Percentiles rank a stretch among this genome's conserved stretches.
phyloP scores from a whole-genome alignment of 2,113 vertebrate genomes.

The Jaculus jaculus region DNA sequence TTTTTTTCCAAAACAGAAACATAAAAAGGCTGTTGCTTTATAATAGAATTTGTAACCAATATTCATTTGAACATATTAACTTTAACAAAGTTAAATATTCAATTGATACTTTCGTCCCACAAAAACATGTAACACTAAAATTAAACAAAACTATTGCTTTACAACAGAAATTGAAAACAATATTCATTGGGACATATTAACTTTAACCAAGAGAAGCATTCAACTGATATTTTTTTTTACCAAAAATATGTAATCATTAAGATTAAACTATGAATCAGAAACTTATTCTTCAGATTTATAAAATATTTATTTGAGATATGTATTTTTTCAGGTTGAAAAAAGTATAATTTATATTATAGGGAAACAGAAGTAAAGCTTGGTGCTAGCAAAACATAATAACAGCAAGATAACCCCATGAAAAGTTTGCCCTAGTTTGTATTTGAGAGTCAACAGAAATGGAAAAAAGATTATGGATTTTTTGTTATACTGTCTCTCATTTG shows the following conservation, averaged over 20 bases:
- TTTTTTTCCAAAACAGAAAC: conserved; percentile 35
- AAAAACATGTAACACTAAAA: conserved; percentile 34
- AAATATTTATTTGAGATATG: not conserved
- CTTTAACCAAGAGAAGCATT: no score
- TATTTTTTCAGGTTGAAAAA: conserved; percentile 13
- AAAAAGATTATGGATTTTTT: not conserved
- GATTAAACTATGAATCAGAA: not conserved
- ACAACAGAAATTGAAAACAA: no score
- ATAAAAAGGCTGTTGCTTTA: conserved; percentile 32
- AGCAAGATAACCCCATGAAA: conserved; percentile 9
- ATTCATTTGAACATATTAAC: not conserved
- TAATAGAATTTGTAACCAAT: conserved; percentile 56
- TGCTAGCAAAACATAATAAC: not conserved
- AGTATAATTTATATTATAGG: not conserved
- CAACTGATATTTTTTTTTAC: no score
- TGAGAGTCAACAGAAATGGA: not conserved
- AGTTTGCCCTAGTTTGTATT: not conserved
- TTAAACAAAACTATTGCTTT: not conserved
- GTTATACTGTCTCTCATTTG: not conserved
- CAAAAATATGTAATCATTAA: no score
- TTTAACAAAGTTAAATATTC: conserved; percentile 10
- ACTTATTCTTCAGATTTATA: not conserved
- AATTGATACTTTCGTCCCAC: not conserved
- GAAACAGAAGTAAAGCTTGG: conserved; percentile 39
- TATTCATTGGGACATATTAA: no score